These are phyloP conservation scores for Zhengitettix transpicula DNA, from an alignment of 2,888 invertebrate genomes.

Conservation along the genomic window DNA sequence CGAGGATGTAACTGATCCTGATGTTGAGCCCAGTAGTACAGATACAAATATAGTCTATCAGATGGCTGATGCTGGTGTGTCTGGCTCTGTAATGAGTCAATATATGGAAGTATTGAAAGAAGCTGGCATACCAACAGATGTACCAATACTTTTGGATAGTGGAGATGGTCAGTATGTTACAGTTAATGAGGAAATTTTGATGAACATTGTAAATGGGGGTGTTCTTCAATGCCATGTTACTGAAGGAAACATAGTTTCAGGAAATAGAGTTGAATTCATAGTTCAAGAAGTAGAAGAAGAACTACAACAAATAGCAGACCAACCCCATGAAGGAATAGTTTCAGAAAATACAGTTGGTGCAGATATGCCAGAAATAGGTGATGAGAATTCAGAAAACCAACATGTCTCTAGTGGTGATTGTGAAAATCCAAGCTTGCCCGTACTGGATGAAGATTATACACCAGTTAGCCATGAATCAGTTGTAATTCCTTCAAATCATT, in stretches of 20 bases:
- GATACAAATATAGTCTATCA: slow-evolving; percentile 9
- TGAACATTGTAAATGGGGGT: slow-evolving; percentile 15
- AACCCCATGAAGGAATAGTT: neutral
- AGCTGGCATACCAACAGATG: slow-evolving; percentile 26
- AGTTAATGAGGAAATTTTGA: slow-evolving; percentile 42
- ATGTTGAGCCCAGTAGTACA: neutral
- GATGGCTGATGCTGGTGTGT: slow-evolving; percentile 2
- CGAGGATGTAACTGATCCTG: neutral
- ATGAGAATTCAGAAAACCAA: neutral
- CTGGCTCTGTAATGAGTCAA: slow-evolving; percentile 7
- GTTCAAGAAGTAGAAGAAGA: slow-evolving; percentile 6
- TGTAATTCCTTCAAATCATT: too few relatives aligned
- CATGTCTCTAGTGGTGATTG: too few relatives aligned
- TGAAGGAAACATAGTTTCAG: slow-evolving; percentile 9
- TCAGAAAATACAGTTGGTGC: neutral
- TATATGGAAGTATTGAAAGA: slow-evolving; percentile 19
- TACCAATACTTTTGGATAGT: slow-evolving; percentile 43
- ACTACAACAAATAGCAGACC: neutral
- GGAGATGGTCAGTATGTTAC: slow-evolving; percentile 46
- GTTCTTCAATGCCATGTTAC: slow-evolving; percentile 10
- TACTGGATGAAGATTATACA: too few relatives aligned
- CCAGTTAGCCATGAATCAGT: too few relatives aligned
- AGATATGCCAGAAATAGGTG: neutral
- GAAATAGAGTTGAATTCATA: slow-evolving; percentile 8
- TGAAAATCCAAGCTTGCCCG: too few relatives aligned